Conservation (phyloP, 2,797 vertebrate species). For the Ispidina lecontei region DNA sequence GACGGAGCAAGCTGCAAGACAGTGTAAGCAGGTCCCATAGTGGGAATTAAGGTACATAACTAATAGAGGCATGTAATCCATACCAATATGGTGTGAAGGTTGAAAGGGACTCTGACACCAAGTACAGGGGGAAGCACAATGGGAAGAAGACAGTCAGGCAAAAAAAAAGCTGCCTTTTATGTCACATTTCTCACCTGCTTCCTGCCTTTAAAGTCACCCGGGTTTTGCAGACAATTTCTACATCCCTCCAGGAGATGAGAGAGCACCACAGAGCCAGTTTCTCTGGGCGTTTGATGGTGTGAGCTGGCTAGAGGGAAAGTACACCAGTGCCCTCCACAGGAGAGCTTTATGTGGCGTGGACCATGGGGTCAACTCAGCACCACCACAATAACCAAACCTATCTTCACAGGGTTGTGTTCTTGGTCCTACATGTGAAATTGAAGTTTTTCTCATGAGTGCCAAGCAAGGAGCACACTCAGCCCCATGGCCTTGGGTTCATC, state of each 20-base stretch:
- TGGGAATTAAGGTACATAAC: constrained; percentile 2
- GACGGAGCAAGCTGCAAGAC: constrained; percentile 12
- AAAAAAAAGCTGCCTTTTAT: background rate
- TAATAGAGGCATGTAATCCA: background rate
- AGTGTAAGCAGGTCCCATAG: background rate
- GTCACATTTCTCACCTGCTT: background rate
- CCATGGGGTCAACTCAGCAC: background rate
- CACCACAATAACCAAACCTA: background rate
- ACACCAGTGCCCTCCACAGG: constrained; percentile 35
- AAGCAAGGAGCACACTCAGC: background rate
- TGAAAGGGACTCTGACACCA: background rate
- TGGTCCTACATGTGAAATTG: fast-evolving
- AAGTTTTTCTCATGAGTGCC: fast-evolving
- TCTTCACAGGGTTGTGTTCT: background rate
- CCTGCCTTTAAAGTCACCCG: background rate
- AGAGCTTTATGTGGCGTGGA: background rate
- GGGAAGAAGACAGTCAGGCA: background rate
- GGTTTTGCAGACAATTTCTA: background rate
- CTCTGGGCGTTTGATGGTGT: fast-evolving
- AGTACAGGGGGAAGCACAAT: background rate
- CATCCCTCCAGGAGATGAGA: background rate
- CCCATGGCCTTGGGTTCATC: fast-evolving
- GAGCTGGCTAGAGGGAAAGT: constrained; percentile 19
- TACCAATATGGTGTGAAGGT: background rate
- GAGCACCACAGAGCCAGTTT: background rate